Base-by-base conservation (phyloP, 2,113 vertebrate genomes). In the Trachemys scripta region DNA sequence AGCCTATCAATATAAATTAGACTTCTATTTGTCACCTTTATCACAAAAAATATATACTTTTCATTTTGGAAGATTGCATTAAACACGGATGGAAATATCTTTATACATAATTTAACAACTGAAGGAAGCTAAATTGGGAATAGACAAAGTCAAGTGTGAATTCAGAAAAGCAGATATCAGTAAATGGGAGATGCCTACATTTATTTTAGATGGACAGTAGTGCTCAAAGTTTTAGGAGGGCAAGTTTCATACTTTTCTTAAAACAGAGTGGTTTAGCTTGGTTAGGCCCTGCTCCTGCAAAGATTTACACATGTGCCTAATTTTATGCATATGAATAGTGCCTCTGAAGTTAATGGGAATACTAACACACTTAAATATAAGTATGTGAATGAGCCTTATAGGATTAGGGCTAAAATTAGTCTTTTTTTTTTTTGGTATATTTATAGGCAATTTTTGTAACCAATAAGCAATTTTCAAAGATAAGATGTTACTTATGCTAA, bases 41-140 rank as follows among this genome's bases (percentile, higher is more conserved):
- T 50, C 25, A 49, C n/a, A 51, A 24, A 78, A 59, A 75, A 75
- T 76, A 86, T 86, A 76, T 86, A 54, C 35, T 75, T 80, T n/a
- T 57, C 27, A 56, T 90, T 90, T 92, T 92, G 90, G 38, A 93
- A 88, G 90, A 93, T 6, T 78, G 12, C 2, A 45, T 95, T 96
- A 90, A 88, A 90, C 65, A 59, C 84, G 50, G 59, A 93, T 83
- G 35, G 79, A 42, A 82, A 65, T 82, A 2, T 4, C 4, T 94
- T 88, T 62, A 50, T 90, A 85, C 11, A n/a, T 89, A 78, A 94
- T 89, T 95, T 87, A 95, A 53, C 56, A 81, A 38, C 11, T 59
- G 49, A 87, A 88, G 47, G 89, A 88, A 88, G 24, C 31, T 50
- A 65, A 85, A 62, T 12, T 38, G 19, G n/a, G 65, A 72, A 10